A percentile compares a stretch with the other conserved stretches of the same genome.
Evolutionary conservation across 2,113 vertebrate genomes (phyloP).

Genomic region (Calyptommatus sinebrachiatus): DNA sequence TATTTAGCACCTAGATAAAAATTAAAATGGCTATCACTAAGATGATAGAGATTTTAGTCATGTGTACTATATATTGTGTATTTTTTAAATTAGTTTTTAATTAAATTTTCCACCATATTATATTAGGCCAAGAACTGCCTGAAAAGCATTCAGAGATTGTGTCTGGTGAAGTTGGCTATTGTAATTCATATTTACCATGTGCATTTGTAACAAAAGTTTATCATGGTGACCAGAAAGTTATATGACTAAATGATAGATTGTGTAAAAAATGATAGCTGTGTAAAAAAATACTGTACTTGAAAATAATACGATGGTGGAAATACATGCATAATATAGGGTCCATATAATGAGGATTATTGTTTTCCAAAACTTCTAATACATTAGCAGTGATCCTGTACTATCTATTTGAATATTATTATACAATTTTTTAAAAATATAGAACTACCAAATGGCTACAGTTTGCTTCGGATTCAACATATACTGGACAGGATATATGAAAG

Average conservation of each 20-base stretch:
- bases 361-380: background rate
- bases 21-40: background rate
- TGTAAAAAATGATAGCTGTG: background rate
- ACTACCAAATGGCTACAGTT: background rate
- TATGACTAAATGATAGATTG: background rate
- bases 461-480: background rate
- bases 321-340: too few relatives aligned
- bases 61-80: too few relatives aligned
- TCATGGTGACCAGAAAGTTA: background rate
- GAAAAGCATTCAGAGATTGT: background rate
- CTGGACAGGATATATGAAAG: too few relatives aligned
- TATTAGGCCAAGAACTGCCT: too few relatives aligned
- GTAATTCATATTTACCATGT: background rate
- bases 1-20: background rate
- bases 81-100: too few relatives aligned
- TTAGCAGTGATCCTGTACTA: background rate
- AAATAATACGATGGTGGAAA: too few relatives aligned
- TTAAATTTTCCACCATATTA: too few relatives aligned
- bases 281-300: too few relatives aligned
- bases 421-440: background rate
- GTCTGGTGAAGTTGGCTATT: background rate
- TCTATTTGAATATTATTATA: background rate
- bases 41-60: background rate
- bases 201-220: background rate
- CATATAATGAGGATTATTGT: too few relatives aligned